These are phyloP conservation scores for Coelopa pilipes DNA, from an alignment of 2,888 invertebrate species.

Conservation along the genomic window DNA sequence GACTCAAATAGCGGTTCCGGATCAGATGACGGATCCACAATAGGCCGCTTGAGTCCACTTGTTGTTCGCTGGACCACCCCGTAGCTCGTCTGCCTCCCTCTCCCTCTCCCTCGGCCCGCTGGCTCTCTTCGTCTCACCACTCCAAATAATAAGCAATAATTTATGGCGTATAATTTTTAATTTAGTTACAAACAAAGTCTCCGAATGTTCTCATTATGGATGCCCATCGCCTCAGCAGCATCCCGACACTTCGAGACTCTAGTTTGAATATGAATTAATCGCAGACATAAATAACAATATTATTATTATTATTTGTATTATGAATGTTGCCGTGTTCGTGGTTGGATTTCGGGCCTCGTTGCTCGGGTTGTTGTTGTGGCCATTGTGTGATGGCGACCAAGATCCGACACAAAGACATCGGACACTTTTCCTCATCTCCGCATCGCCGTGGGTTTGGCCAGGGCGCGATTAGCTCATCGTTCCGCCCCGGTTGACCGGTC, in stretches of 20 bases:
- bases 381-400: background rate
- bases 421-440: background rate
- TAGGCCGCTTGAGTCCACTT: background rate
- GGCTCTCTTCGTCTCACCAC: no score
- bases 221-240: background rate
- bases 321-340: background rate
- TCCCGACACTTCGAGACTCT: background rate
- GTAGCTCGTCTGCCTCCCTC: background rate
- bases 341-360: background rate
- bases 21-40: background rate
- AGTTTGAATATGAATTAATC: slow-evolving; percentile 23
- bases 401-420: background rate
- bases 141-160: slow-evolving; percentile 16
- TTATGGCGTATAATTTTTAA: slow-evolving; percentile 24
- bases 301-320: slow-evolving; percentile 8
- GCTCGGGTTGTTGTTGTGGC: background rate
- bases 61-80: background rate
- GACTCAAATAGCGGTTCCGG: background rate
- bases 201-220: background rate
- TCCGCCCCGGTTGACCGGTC: background rate
- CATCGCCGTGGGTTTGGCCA: background rate
- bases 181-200: slow-evolving; percentile 1
- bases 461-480: background rate
- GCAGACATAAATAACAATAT: slow-evolving; percentile 24
- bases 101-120: no score